Base-by-base conservation (phyloP, 2,113 vertebrate genomes). In the Phrynosoma platyrhinos region DNA sequence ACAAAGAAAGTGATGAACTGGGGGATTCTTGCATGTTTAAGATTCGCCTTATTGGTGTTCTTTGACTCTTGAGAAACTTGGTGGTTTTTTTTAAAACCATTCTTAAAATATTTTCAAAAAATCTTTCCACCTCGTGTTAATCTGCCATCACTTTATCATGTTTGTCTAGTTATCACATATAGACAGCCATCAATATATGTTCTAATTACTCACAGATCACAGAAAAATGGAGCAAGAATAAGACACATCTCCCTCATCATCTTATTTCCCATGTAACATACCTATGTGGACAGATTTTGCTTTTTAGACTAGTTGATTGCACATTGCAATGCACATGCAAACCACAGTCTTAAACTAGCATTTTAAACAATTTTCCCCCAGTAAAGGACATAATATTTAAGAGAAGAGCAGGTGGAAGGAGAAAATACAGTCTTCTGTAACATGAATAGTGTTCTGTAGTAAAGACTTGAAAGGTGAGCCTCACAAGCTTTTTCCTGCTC, bases 391-490 rank as follows among this genome's bases (percentile, higher is more conserved):
- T 36, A 42, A 72, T 14, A 20, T 36, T 30, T 71, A 30, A 88
- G 86, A 40, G 58, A 83, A 5, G 25, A 3, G 76, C 88, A 84
- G 0, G 79, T 89, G 52, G 0, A 1, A 69, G 52, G n/a, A 68
- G 42, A 84, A 69, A 88, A 76, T 1, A 18, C 76, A 83, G 80
- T 84, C 91, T 86, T 92, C 52, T 85, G 72, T 4, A 4, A 27
- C 87, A 77, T n/a, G 83, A 93, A 74, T 47, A 16, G 85, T 64
- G 20, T 89, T 95, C 1, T 5, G 42, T 90, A 79, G 7, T 66
- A 86, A 86, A 79, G 14, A 89, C 79, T 87, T 93, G 88, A 93
- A 94, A 83, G 82, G 71, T 25, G 92, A 81, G 84, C 53, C 87
- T 64, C 85, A 89, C 83, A 91, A 90, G 23, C 27, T 87, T 77